phyloP scores from a whole-genome alignment of 2,113 vertebrate species.

The Peucedramus taeniatus region DNA sequence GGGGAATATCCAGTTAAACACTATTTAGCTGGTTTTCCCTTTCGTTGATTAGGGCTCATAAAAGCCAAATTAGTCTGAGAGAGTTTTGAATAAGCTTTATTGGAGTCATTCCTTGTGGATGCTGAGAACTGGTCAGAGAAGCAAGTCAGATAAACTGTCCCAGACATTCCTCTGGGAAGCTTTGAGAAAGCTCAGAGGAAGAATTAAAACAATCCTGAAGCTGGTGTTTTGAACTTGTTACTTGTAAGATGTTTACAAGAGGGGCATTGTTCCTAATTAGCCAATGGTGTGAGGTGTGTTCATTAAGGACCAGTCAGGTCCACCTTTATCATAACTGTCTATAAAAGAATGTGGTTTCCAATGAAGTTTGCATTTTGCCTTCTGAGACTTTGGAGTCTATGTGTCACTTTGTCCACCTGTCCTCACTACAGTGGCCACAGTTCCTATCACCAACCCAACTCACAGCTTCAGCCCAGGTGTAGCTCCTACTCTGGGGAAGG shows the following conservation, averaged over 20 bases:
- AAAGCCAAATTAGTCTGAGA: not conserved
- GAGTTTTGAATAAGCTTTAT: not conserved
- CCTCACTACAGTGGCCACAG: not conserved
- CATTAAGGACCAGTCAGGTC: not conserved
- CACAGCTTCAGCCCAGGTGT: not conserved
- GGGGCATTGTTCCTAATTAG: not conserved
- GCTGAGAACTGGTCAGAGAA: not conserved
- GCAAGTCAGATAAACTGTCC: not conserved
- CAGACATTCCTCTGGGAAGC: not conserved
- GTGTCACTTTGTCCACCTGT: not conserved
- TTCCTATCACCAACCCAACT: not conserved
- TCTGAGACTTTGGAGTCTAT: not conserved
- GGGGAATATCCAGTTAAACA: not conserved
- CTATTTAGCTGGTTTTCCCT: not conserved
- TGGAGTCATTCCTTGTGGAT: not conserved
- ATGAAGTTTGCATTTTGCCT: not conserved
- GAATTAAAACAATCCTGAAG: not conserved
- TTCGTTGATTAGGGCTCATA: not conserved
- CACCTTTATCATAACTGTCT: not conserved
- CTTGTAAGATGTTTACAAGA: not conserved
- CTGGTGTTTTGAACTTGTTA: not conserved
- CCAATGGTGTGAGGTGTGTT: not conserved
- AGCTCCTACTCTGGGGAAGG: not conserved
- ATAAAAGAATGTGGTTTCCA: not conserved
- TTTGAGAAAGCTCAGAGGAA: not conserved